phyloP scores from a whole-genome alignment of 1,140 invertebrate species.

The Drosophila nigromelanica region DNA sequence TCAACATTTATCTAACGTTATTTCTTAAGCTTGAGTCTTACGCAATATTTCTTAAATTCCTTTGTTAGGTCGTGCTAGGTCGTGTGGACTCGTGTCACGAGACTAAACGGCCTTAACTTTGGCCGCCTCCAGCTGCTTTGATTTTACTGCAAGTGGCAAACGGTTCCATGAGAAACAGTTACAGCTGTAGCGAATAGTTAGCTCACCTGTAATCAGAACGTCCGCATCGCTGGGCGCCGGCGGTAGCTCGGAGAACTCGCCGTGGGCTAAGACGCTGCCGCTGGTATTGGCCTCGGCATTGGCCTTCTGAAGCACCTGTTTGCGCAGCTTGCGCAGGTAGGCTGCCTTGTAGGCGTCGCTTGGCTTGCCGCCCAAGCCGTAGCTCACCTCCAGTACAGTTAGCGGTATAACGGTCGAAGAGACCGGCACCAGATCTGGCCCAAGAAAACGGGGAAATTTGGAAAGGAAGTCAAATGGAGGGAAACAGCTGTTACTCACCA shows the following conservation, averaged over 20 bases:
- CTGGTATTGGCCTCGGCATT: slow-evolving; percentile 18
- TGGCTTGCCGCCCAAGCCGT: slow-evolving; percentile 73
- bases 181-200: background rate
- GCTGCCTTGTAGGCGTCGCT: slow-evolving; percentile 80
- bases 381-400: slow-evolving; percentile 86
- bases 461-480: background rate
- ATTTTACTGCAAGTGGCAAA: slow-evolving; percentile 48
- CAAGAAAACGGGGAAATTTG: background rate
- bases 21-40: too few relatives aligned
- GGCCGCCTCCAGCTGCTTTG: slow-evolving; percentile 54
- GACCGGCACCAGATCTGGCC: slow-evolving; percentile 86
- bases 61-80: too few relatives aligned
- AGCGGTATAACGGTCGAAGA: slow-evolving; percentile 88
- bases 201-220: slow-evolving; percentile 58
- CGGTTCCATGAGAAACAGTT: background rate
- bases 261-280: background rate
- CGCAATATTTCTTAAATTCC: too few relatives aligned
- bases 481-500: slow-evolving; percentile 37
- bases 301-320: slow-evolving; percentile 67
- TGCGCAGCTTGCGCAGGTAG: slow-evolving; percentile 77
- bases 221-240: slow-evolving; percentile 52
- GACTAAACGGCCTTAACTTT: slow-evolving; percentile 62
- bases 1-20: too few relatives aligned
- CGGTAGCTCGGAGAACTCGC: slow-evolving; percentile 30
- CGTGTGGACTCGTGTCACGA: too few relatives aligned